Percentiles rank a stretch among this genome's conserved stretches.
These are phyloP conservation scores for Sesia apiformis DNA, from an alignment of 2,888 invertebrate genomes.

Conservation along the genomic window DNA sequence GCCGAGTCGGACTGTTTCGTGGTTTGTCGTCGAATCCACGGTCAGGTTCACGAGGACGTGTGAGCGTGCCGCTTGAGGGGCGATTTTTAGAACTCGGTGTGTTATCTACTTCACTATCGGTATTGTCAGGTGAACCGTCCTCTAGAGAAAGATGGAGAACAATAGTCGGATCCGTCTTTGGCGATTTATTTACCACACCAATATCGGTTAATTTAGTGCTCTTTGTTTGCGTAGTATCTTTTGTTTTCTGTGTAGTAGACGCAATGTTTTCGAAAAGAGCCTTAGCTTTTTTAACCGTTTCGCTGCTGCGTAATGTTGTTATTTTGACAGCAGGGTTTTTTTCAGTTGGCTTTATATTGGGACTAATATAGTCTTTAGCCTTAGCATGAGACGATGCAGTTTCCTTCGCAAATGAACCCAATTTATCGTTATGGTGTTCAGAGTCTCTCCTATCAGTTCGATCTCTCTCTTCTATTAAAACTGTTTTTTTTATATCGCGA, in stretches of 20 bases:
- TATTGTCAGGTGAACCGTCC: conserved; percentile 25
- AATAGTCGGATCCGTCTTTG: conserved; percentile 34
- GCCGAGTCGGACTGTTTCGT: conserved; percentile 29
- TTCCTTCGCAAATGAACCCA: conserved; percentile 29
- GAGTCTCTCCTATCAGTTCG: conserved; percentile 12
- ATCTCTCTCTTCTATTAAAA: conserved; percentile 9
- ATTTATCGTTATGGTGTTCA: conserved; percentile 19
- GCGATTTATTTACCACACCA: conserved; percentile 51
- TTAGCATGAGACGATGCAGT: conserved; percentile 36
- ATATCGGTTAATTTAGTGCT: conserved; percentile 66
- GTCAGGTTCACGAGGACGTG: conserved; percentile 15
- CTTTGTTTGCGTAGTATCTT: conserved; percentile 21
- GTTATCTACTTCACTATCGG: conserved; percentile 28
- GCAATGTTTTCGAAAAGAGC: conserved; percentile 80
- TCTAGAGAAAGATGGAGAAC: conserved; percentile 32
- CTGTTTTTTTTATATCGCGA: conserved; percentile 16
- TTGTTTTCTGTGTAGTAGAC: conserved; percentile 42
- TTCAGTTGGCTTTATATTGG: conserved; percentile 30
- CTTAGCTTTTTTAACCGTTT: conserved; percentile 81
- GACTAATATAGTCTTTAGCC: conserved; percentile 25
- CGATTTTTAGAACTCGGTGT: conserved; percentile 18
- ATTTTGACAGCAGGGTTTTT: conserved; percentile 42
- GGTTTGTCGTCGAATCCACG: conserved; percentile 22
- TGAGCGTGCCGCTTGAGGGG: conserved; percentile 20
- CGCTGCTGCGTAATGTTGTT: conserved; percentile 70